These are phyloP conservation scores for Potamilus streckersoni DNA, from an alignment of 1,140 invertebrate genomes.

Conservation along the genomic window DNA sequence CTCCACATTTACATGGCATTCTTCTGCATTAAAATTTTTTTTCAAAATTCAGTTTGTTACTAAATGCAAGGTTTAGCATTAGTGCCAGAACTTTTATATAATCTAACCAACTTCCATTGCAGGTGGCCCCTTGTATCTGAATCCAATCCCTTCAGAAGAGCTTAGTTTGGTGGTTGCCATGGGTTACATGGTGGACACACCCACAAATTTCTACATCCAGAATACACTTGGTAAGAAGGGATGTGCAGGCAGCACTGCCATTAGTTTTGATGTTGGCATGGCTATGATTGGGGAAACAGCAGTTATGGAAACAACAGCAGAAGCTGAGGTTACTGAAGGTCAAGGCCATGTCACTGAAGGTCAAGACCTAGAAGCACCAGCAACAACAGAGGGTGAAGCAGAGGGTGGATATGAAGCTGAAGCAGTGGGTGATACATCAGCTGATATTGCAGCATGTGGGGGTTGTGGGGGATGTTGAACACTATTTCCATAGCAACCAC, in stretches of 20 bases:
- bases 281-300: conserved; percentile 15
- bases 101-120: background rate
- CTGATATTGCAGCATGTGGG: no score
- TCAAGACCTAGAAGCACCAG: background rate
- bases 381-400: background rate
- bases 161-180: conserved; percentile 31
- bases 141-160: conserved; percentile 15
- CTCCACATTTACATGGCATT: background rate
- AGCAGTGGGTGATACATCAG: no score
- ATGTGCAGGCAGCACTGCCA: conserved; percentile 41
- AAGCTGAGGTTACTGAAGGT: background rate
- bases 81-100: background rate
- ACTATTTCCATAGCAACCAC: no score
- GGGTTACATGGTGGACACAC: conserved; percentile 42
- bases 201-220: conserved; percentile 35
- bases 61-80: background rate
- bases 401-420: background rate
- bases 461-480: no score
- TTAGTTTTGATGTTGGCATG: conserved; percentile 24
- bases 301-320: conserved; percentile 6
- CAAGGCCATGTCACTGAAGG: conserved; percentile 2
- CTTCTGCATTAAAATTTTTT: background rate
- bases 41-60: background rate
- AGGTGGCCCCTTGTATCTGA: background rate
- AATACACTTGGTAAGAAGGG: conserved; percentile 36